Percentiles rank a stretch among this genome's conserved stretches.
These are phyloP conservation scores for Danio aesculapii DNA, from an alignment of 2,797 vertebrate species.

Conservation along the genomic window DNA sequence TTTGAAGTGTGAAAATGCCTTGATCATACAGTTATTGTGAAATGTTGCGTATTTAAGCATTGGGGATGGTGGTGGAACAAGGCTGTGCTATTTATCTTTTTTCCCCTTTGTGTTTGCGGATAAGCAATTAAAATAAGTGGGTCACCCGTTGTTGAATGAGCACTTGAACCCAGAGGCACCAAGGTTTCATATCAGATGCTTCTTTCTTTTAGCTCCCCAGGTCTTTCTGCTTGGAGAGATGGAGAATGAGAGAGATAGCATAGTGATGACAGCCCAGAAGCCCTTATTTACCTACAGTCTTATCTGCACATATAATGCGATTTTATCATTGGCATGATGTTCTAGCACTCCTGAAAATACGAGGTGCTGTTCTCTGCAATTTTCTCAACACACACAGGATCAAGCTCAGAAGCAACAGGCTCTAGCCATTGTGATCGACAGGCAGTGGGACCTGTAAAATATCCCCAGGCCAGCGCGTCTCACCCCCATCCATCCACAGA, in stretches of 20 bases:
- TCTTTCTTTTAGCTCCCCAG: conserved; percentile 57
- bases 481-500: conserved; percentile 67
- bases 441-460: conserved; percentile 72
- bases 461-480: conserved; percentile 70
- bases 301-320: conserved; percentile 57
- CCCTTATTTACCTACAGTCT: conserved; percentile 59
- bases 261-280: conserved; percentile 58
- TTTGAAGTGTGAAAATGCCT: conserved; percentile 74
- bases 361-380: conserved; percentile 50
- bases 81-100: conserved; percentile 73
- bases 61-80: conserved; percentile 72
- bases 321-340: conserved; percentile 57
- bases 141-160: conserved; percentile 78
- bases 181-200: conserved; percentile 70
- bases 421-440: conserved; percentile 69
- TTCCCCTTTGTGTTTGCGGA: conserved; percentile 72
- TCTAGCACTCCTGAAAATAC: conserved; percentile 52
- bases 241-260: conserved; percentile 50
- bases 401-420: conserved; percentile 50
- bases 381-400: conserved; percentile 17
- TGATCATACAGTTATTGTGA: conserved; percentile 75
- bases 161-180: conserved; percentile 66
- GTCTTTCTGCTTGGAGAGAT: conserved; percentile 54
- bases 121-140: conserved; percentile 85
- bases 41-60: conserved; percentile 73